Base-by-base conservation (phyloP, 2,888 invertebrate species). In the Drosophila niveifrons region DNA sequence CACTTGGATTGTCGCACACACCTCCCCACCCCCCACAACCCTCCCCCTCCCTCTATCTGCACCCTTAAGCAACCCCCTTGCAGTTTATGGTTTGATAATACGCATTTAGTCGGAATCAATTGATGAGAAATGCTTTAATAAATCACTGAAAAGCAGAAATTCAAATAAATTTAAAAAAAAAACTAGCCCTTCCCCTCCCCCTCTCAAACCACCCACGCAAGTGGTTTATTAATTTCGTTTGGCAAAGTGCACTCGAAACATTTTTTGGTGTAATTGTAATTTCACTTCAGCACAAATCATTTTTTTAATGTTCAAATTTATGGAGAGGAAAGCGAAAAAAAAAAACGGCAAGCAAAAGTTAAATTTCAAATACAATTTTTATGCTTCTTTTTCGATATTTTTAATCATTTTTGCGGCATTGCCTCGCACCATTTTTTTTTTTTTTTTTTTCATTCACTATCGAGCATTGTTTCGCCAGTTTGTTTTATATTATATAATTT, bases 21-120 rank as follows among this genome's bases (percentile, higher is more conserved):
- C n/a, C n/a, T n/a, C 41, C 34, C 34, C 41, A 23, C 29, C 3
- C 1, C n/a, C 9, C 2, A 28, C 13, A n/a, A n/a, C 8, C 4
- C 11, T 8, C n/a, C 6, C 17, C 43, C 41, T 6, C 41, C 29
- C 46, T 6, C 34, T 6, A 23, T 23, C 47, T 28, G 7, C 58
- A 50, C 34, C 52, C 13, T 8, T 39, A 2, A 15, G 8, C 39
- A 39, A 13, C 11, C 55, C 59, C 58, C 36, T 56, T 55, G 39
- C 57, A 71, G 44, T 68, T 69, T 71, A 80, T 77, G 77, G 72
- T 80, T 48, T 68, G 46, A 50, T 80, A 89, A 89, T 88, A 74
- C 89, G 85, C 89, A 88, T 89, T 83, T 83, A 81, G 66, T 64
- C 81, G 67, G 56, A 71, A 81, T 67, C 86, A 81, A 81, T 78